These are phyloP conservation scores for Paracentrotus lividus DNA, from an alignment of 53 echinoderm and acorn worm species.

Conservation along the genomic window DNA sequence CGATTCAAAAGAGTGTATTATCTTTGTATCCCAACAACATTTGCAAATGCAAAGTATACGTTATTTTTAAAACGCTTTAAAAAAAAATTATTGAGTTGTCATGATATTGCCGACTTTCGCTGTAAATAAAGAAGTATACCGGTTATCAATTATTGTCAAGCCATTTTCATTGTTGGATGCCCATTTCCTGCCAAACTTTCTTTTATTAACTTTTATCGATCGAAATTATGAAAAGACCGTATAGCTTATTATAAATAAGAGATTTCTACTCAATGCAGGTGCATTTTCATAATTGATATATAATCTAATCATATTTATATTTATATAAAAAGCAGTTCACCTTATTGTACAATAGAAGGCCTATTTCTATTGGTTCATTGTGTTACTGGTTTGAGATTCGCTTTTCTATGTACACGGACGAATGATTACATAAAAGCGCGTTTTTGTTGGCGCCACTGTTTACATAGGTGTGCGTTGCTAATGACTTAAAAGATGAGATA, in stretches of 20 bases:
- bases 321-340: background rate
- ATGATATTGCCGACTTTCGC: too few relatives aligned
- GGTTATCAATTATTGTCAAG: too few relatives aligned
- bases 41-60: too few relatives aligned
- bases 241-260: background rate
- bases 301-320: background rate
- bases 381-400: background rate
- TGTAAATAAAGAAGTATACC: too few relatives aligned
- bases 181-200: too few relatives aligned
- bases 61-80: too few relatives aligned
- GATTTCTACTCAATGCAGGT: background rate
- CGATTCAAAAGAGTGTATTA: too few relatives aligned
- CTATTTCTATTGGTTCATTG: background rate
- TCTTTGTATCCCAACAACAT: too few relatives aligned
- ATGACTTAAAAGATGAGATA: conserved; percentile 62
- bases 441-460: background rate
- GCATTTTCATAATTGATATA: background rate
- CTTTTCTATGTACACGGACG: background rate
- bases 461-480: conserved; percentile 57
- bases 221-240: background rate
- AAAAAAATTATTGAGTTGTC: too few relatives aligned
- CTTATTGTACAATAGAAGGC: too few relatives aligned
- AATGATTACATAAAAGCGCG: conserved; percentile 25
- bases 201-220: too few relatives aligned
- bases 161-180: too few relatives aligned